Percentiles rank a stretch among this genome's conserved stretches.
These are phyloP conservation scores for Cebidichthys violaceus DNA, from an alignment of 2,113 vertebrate genomes.

Conservation along the genomic window DNA sequence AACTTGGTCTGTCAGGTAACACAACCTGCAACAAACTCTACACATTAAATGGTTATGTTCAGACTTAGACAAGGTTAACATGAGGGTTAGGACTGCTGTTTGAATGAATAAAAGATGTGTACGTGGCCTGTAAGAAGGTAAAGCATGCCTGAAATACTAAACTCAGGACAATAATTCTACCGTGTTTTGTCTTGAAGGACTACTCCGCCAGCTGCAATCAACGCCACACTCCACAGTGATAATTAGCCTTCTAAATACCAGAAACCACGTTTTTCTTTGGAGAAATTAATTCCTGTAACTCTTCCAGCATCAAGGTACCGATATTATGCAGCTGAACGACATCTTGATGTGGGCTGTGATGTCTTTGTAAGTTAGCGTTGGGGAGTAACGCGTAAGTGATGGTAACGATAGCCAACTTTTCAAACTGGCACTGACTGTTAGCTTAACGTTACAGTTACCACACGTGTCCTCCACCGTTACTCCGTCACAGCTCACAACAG, in stretches of 20 bases:
- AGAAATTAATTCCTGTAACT: neutral
- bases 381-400: neutral
- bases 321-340: neutral
- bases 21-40: fast-evolving
- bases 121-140: fast-evolving
- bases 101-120: fast-evolving
- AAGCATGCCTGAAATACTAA: slow-evolving; percentile 33
- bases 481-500: neutral
- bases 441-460: neutral
- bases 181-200: fast-evolving
- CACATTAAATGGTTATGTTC: fast-evolving
- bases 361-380: neutral
- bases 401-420: slow-evolving; percentile 34
- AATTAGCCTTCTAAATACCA: slow-evolving; percentile 35
- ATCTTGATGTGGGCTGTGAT: neutral
- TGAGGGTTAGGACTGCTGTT: fast-evolving
- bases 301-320: neutral
- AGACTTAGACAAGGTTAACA: fast-evolving
- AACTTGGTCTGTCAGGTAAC: neutral
- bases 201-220: slow-evolving; percentile 49
- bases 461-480: neutral
- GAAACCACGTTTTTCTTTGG: neutral
- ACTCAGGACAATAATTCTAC: fast-evolving
- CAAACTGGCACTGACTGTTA: slow-evolving; percentile 6
- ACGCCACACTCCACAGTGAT: slow-evolving; percentile 8